Evolutionary conservation across 2,797 vertebrate species (phyloP).

Genomic region (Potorous gilbertii): DNA sequence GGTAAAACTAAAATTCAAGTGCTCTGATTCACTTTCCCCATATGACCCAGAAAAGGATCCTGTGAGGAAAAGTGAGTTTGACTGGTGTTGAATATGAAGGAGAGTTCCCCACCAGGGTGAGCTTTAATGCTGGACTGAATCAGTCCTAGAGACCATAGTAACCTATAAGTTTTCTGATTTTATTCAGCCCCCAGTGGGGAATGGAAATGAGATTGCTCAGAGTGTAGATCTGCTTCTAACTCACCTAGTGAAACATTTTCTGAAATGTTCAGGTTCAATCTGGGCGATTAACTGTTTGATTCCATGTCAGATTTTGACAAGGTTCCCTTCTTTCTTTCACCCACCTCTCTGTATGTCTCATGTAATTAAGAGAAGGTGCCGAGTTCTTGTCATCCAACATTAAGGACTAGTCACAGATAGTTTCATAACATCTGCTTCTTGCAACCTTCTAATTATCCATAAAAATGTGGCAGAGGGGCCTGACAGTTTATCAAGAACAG

Average conservation of each 20-base stretch:
- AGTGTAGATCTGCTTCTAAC: not conserved
- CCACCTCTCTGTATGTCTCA: slow-evolving; percentile 34
- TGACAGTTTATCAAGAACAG: slow-evolving; percentile 62
- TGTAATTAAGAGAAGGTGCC: slow-evolving; percentile 70
- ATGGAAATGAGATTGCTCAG: not conserved
- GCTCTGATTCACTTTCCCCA: not conserved
- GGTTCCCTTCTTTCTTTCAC: slow-evolving; percentile 37
- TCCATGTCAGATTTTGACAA: slow-evolving; percentile 55
- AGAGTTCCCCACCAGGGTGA: not conserved
- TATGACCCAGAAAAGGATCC: not conserved
- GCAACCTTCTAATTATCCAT: slow-evolving; percentile 75
- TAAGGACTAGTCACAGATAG: slow-evolving; percentile 71
- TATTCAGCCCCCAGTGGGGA: not conserved
- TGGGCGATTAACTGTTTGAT: slow-evolving; percentile 65
- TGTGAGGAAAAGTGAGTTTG: not conserved
- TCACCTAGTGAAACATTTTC: slow-evolving; percentile 17
- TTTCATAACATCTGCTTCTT: slow-evolving; percentile 75
- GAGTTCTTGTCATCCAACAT: slow-evolving; percentile 73
- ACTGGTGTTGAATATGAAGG: not conserved
- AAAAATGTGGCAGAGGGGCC: slow-evolving; percentile 67
- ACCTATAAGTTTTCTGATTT: not conserved
- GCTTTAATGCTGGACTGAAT: not conserved
- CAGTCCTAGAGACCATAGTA: not conserved
- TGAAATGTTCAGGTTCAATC: slow-evolving; percentile 48
- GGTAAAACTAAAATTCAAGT: not conserved